These are phyloP conservation scores for Macropis europaea DNA, from an alignment of 2,888 invertebrate species.

Conservation along the genomic window DNA sequence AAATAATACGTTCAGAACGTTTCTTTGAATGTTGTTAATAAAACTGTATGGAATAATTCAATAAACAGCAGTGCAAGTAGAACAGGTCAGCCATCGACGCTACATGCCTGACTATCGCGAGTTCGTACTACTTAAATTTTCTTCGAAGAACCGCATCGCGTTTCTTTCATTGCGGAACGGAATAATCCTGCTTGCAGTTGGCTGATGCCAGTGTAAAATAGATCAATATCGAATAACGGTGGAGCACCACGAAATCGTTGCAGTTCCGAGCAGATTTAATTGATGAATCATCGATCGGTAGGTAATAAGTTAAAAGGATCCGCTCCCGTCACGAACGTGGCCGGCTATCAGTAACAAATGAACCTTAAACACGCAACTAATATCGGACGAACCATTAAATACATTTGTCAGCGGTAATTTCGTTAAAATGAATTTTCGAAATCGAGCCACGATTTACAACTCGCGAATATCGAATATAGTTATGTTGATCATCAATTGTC, in stretches of 20 bases:
- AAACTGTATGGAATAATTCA: no score
- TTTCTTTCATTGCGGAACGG: not conserved
- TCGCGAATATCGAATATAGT: not conserved
- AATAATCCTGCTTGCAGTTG: no score
- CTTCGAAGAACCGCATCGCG: not conserved
- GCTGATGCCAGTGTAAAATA: not conserved
- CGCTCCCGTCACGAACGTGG: conserved; percentile 5
- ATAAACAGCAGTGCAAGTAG: not conserved
- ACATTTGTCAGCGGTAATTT: conserved; percentile 11
- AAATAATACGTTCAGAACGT: no score
- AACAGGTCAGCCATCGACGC: not conserved
- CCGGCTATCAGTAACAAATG: conserved; percentile 24
- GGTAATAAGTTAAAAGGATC: conserved; percentile 43
- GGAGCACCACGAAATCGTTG: not conserved
- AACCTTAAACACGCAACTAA: conserved; percentile 45
- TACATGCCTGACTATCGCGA: not conserved
- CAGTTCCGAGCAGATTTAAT: conserved; percentile 13
- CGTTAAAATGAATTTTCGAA: conserved; percentile 25
- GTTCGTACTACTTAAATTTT: not conserved
- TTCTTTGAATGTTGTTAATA: no score
- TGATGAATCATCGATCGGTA: conserved; percentile 32
- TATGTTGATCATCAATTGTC: not conserved
- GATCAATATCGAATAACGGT: not conserved
- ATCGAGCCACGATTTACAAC: conserved; percentile 16
- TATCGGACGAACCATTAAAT: conserved; percentile 33